A percentile compares a stretch with the other conserved stretches of the same genome.
Conservation (phyloP, 2,113 vertebrate genomes). For the Urocolius indicus region DNA sequence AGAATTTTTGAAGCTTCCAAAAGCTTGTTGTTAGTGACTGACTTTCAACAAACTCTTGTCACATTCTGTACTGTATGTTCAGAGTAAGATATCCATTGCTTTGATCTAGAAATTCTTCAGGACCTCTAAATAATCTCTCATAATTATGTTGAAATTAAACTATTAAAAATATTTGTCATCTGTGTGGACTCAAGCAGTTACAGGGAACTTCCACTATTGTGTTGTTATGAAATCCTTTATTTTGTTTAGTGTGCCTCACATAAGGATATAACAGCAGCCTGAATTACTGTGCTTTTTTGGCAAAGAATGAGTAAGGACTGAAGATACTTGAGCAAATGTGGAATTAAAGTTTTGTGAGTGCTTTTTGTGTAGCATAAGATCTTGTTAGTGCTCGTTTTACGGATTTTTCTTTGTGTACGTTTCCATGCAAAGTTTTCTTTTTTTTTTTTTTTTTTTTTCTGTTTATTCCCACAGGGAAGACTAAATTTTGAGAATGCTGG, state of each 20-base stretch:
- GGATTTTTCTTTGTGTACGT: background rate
- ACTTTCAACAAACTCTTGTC: background rate
- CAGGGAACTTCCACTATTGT: background rate
- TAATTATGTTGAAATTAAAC: background rate
- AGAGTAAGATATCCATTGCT: background rate
- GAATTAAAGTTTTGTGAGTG: background rate
- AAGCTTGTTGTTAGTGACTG: background rate
- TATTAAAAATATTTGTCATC: background rate
- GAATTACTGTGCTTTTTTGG: background rate
- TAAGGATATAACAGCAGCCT: background rate
- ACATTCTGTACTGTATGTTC: fast-evolving
- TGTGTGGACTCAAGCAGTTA: background rate
- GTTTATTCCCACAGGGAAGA: background rate
- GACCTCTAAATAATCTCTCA: background rate
- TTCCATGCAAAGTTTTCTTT: background rate
- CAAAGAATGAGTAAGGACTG: background rate
- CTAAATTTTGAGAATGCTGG: background rate
- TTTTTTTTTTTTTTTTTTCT: background rate
- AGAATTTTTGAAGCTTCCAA: background rate
- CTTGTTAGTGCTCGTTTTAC: background rate
- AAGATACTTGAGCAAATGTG: background rate
- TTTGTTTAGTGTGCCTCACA: background rate
- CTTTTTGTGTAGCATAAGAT: background rate
- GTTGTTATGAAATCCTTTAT: background rate
- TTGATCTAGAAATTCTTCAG: background rate